Percentiles rank a stretch among this genome's conserved stretches.
phyloP scores from a whole-genome alignment of 2,888 invertebrate species.

The Nymphalis polychloros region DNA sequence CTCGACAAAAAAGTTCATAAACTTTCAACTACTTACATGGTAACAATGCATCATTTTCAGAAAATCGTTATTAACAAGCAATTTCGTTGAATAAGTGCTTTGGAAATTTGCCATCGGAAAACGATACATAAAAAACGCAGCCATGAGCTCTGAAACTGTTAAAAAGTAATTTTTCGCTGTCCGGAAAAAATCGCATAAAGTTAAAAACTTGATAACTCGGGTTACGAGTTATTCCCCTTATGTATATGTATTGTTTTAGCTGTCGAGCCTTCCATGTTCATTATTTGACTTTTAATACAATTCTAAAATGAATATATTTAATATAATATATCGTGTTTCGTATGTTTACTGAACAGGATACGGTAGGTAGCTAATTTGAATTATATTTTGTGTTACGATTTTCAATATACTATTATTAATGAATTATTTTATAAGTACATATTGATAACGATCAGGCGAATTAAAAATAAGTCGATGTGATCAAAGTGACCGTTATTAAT shows the following conservation, averaged over 20 bases:
- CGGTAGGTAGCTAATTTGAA: too few relatives aligned
- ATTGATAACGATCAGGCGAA: too few relatives aligned
- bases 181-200: constrained; percentile 13
- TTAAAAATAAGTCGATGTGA: too few relatives aligned
- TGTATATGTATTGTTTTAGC: neutral
- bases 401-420: too few relatives aligned
- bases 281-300: neutral
- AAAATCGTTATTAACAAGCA: constrained; percentile 12
- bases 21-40: constrained; percentile 1
- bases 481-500: too few relatives aligned
- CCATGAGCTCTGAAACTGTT: constrained; percentile 14
- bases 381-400: too few relatives aligned
- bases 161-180: constrained; percentile 22
- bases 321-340: too few relatives aligned
- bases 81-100: constrained; percentile 17
- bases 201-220: constrained; percentile 6
- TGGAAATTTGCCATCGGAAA: constrained; percentile 27
- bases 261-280: neutral
- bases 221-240: neutral
- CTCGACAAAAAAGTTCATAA: neutral
- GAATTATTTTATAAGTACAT: too few relatives aligned
- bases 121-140: constrained; percentile 19
- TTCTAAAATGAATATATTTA: neutral
- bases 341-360: too few relatives aligned
- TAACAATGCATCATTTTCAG: constrained; percentile 1